phyloP scores from a whole-genome alignment of 2,888 invertebrate genomes.

The Macrophya annulata region DNA sequence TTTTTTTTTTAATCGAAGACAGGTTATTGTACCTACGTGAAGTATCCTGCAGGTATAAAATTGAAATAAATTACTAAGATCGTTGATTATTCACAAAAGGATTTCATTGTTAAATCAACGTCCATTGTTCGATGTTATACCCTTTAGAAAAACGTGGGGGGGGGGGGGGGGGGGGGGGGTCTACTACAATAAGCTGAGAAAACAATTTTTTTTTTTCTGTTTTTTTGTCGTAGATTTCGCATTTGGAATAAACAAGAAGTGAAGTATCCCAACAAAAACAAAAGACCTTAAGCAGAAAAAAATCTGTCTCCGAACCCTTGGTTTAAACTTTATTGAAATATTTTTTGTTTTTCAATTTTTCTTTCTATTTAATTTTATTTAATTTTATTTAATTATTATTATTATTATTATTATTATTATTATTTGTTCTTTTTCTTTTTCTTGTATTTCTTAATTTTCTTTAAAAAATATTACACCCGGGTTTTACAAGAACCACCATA shows the following conservation, averaged over 20 bases:
- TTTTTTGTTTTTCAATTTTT: not conserved
- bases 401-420: no score
- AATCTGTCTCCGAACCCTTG: not conserved
- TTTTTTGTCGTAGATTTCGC: not conserved
- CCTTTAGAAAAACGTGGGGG: not conserved
- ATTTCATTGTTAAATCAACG: not conserved
- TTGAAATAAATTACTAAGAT: not conserved
- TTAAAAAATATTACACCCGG: not conserved
- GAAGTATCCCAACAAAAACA: no score
- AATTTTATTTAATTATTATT: no score
- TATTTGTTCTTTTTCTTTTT: not conserved
- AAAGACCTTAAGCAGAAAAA: no score
- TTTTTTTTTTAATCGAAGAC: no score
- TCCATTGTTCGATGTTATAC: not conserved
- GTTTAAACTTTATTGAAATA: not conserved
- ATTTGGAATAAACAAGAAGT: not conserved
- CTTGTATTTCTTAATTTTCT: not conserved
- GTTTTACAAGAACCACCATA: not conserved
- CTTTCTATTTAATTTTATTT: not conserved
- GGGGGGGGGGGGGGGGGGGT: no score
- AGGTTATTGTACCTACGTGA: no score
- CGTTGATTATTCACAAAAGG: not conserved
- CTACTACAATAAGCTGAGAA: not conserved
- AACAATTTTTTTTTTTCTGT: no score
- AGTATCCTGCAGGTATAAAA: no score